These are phyloP conservation scores for Phrynocephalus versicolor DNA, from an alignment of 2,113 vertebrate genomes.

Conservation along the genomic window DNA sequence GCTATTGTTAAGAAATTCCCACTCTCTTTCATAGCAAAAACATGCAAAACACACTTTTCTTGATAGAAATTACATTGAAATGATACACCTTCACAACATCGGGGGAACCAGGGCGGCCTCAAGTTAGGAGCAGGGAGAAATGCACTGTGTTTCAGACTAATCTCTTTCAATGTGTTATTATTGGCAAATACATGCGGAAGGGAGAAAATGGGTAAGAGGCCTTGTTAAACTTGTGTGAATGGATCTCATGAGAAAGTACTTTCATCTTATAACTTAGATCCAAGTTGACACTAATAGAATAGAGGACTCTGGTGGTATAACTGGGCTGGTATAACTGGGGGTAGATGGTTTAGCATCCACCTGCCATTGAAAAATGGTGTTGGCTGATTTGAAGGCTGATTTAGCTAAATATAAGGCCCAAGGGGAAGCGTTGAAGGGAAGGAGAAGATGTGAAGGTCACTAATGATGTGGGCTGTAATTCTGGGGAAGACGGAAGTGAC, in stretches of 20 bases:
- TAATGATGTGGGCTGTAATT: too few relatives aligned
- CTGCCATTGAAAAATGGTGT: too few relatives aligned
- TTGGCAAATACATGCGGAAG: background rate
- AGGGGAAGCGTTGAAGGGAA: too few relatives aligned
- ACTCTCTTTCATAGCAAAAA: constrained; percentile 58
- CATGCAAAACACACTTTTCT: constrained; percentile 55
- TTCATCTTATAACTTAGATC: too few relatives aligned
- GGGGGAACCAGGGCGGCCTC: constrained; percentile 13
- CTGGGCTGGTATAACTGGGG: too few relatives aligned
- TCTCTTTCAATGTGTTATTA: background rate
- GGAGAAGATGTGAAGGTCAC: too few relatives aligned
- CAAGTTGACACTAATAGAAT: too few relatives aligned
- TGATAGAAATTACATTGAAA: constrained; percentile 59
- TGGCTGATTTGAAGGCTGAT: too few relatives aligned
- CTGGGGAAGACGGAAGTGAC: too few relatives aligned
- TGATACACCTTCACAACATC: constrained; percentile 43
- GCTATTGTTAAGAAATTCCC: constrained; percentile 63
- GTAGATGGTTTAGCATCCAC: too few relatives aligned
- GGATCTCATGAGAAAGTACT: background rate
- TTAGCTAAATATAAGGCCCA: too few relatives aligned
- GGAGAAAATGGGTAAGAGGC: fast-evolving
- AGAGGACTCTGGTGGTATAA: too few relatives aligned
- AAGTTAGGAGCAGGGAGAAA: constrained; percentile 31
- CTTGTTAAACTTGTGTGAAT: constrained; percentile 7
- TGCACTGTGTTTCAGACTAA: background rate